Base-by-base conservation (phyloP, 1,140 invertebrate species). In the Zaprionus kolodkinae region DNA sequence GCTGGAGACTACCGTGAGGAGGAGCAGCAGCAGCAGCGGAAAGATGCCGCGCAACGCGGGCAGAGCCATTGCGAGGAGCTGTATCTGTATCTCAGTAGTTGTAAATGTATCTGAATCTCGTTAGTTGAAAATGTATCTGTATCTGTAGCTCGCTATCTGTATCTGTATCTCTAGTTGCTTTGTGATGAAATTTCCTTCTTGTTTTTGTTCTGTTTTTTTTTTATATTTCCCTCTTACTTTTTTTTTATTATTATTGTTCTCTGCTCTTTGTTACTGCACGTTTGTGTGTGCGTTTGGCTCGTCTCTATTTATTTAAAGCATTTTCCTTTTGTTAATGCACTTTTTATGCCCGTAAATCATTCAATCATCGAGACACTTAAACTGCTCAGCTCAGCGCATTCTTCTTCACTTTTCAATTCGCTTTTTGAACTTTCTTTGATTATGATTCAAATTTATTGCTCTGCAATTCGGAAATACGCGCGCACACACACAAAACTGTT, bases 281-380 rank as follows among this genome's bases (percentile, higher is more conserved):
- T 56, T 45, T 30, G 3, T 36, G 30, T 64, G 17, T 38, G 9
- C 33, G 30, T 52, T 13, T 36, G 9, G 52, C 17, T 54, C 17
- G 25, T 25, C 25, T 61, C 54, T 43, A 62, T 56, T 73, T 62
- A 36, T 38, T 69, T 56, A 74, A 56, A 43, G 60, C 72, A 75
- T 75, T 64, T 71, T 63, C 33, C 35, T 54, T 75, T 75, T 71
- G 67, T 75, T 64, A 45, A 57, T 60, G 54, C 72, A 64, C 63
- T 64, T 59, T 64, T 35, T 35, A 36, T 30, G 35, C 38, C 11
- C 59, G 62, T 70, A 63, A 70, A 70, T 76, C 60, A 65, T 15
- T 57, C 21, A 36, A 50, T 57, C 40, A 57, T 62, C 64, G 27
- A 69, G 43, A 65, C 59, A 56, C 50, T 48, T 68, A 15, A 43